phyloP scores from a whole-genome alignment of 37 sponge, comb jelly and placozoan genomes.

The Lycopodina hypogea region DNA sequence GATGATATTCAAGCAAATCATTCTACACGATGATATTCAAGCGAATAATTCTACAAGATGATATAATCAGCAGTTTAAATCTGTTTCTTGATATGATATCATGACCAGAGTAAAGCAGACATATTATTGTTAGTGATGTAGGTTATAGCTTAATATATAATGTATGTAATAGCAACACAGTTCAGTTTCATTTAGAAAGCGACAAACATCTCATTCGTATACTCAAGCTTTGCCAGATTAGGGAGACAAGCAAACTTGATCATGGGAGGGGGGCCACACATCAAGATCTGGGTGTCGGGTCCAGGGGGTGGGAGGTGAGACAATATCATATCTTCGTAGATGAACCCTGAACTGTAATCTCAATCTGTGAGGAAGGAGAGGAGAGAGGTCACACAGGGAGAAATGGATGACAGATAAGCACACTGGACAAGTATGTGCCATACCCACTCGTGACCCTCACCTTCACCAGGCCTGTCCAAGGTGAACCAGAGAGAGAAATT shows the following conservation, averaged over 20 bases:
- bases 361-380: conserved; percentile 51
- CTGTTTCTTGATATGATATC: no score
- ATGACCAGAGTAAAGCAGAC: no score
- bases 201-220: conserved; percentile 57
- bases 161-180: no score
- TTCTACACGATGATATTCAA: no score
- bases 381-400: neutral
- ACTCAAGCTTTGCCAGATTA: conserved; percentile 87
- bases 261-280: conserved; percentile 99
- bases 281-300: conserved; percentile 72
- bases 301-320: conserved; percentile 82
- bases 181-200: conserved; percentile 52
- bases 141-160: no score
- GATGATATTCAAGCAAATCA: no score
- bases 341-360: conserved; percentile 84
- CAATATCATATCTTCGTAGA: conserved; percentile 82
- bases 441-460: conserved; percentile 13
- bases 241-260: conserved; percentile 95
- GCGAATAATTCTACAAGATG: no score
- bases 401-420: neutral
- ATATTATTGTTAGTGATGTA: no score
- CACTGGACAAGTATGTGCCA: neutral
- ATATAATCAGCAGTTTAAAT: no score
- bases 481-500: conserved; percentile 96
- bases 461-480: conserved; percentile 71